Evolutionary conservation across 2,888 invertebrate species (phyloP), one percentile per base, ranked within the genome.

Genomic region (Rutpela maculata): DNA sequence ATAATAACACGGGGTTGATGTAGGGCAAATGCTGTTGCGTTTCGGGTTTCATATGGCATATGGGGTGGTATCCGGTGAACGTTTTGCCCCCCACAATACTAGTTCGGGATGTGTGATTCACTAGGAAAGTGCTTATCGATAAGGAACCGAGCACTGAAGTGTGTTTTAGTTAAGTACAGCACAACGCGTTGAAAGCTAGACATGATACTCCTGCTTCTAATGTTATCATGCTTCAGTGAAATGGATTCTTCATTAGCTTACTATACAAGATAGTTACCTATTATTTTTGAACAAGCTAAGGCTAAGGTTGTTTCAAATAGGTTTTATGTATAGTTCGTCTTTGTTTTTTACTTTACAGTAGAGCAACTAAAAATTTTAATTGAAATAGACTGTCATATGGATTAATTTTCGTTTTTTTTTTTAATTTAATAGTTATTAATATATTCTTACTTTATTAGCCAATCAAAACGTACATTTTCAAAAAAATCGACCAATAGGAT

Each of bases 1-100:
- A 31, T 22, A 31, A 50, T 50, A 50, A 50, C 50, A 50, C n/a
- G 17, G 31, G 15, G 59, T 22, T 9, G 19, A 19, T 22, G 19
- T 22, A 7, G 59, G 22, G 15, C 50, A 50, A 50, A 50, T 50
- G 50, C 50, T 50, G 50, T 62, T 31, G 62, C 62, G 62, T 62
- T 62, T 62, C 35, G n/a, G 26, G 15, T 50, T 31, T 31, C 62
- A 17, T 17, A 12, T 3, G 22, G 31, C 31, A 62, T 22, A 35
- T 62, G 15, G 62, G 62, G 31, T 22, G 62, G 62, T 11, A 12
- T 26, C 4, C 4, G 15, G 50, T 2, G 11, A 50, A 50, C 50
- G 50, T 12, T 15, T 15, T 50, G 15, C n/a, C 3, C 50, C n/a
- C n/a, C n/a, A 50, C 50, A n/a, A 50, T 50, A 12, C 50, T 0